Percentiles rank a stretch among this genome's conserved stretches.
Conservation (phyloP, 2,888 invertebrate genomes). For the Drosophila hamatofila region DNA sequence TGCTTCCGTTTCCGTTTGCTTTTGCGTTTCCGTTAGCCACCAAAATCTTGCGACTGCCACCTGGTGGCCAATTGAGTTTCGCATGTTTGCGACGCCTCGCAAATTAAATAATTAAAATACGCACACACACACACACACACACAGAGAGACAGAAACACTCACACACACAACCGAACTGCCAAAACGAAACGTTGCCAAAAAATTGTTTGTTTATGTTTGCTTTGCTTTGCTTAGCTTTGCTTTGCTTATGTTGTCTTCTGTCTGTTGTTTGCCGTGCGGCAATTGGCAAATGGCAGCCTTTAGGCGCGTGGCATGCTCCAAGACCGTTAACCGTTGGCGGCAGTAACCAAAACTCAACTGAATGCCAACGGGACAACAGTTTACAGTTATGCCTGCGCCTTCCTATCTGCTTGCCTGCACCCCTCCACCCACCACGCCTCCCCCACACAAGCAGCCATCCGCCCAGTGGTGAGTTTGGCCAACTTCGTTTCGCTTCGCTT, state of each 20-base stretch:
- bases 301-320: conserved; percentile 49
- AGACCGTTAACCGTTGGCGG: conserved; percentile 73
- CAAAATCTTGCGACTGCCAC: conserved; percentile 54
- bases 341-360: conserved; percentile 84
- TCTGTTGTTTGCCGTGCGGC: conserved; percentile 19
- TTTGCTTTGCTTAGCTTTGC: not conserved
- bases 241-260: conserved; percentile 35
- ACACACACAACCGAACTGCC: not conserved
- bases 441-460: not conserved
- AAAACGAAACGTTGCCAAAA: conserved; percentile 15
- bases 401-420: not conserved
- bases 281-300: conserved; percentile 27
- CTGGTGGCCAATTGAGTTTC: conserved; percentile 45
- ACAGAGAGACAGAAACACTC: not conserved
- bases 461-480: conserved; percentile 66
- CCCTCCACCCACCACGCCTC: not conserved
- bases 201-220: conserved; percentile 44
- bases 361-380: conserved; percentile 55
- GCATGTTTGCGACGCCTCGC: conserved; percentile 37
- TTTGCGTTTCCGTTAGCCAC: conserved; percentile 56
- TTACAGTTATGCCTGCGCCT: conserved; percentile 56
- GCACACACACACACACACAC: conserved; percentile 3
- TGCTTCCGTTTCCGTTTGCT: conserved; percentile 66
- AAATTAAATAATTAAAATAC: conserved; percentile 32
- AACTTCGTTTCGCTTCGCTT: conserved; percentile 21